phyloP scores from a whole-genome alignment of 2,113 vertebrate species.

The Seriola quinqueradiata region DNA sequence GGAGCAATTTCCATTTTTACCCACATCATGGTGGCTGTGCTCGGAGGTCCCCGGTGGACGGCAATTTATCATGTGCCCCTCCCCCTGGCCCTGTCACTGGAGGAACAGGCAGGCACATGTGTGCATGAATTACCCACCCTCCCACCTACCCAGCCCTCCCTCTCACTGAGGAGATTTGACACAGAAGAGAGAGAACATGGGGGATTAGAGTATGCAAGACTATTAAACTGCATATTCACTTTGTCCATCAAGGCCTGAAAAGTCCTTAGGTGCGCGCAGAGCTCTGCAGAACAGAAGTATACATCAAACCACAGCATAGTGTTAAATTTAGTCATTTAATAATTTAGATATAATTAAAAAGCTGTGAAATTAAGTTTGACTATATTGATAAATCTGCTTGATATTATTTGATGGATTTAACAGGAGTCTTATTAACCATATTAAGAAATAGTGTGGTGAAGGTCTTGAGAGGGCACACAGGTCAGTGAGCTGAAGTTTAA shows the following conservation, averaged over 20 bases:
- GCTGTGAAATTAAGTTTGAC: not conserved
- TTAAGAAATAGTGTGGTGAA: not conserved
- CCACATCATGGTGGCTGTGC: slow-evolving; percentile 86
- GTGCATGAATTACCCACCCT: slow-evolving; percentile 84
- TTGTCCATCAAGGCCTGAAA: slow-evolving; percentile 67
- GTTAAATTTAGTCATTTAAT: not conserved
- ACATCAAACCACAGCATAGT: slow-evolving; percentile 4
- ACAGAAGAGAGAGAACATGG: slow-evolving; percentile 75
- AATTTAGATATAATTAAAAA: not conserved
- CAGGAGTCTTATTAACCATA: not conserved
- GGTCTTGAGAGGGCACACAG: slow-evolving; percentile 2
- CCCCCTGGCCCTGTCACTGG: slow-evolving; percentile 84
- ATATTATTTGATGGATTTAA: slow-evolving; percentile 14
- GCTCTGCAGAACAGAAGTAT: slow-evolving; percentile 10
- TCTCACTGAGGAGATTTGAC: slow-evolving; percentile 68
- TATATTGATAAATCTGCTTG: not conserved
- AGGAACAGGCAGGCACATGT: slow-evolving; percentile 87
- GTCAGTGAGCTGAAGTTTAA: slow-evolving; percentile 13
- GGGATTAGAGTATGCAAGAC: slow-evolving; percentile 73
- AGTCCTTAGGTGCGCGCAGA: slow-evolving; percentile 35
- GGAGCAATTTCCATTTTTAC: slow-evolving; percentile 87
- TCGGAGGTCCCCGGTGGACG: slow-evolving; percentile 85
- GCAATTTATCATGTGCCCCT: slow-evolving; percentile 89
- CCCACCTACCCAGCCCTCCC: slow-evolving; percentile 55
- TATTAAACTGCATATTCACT: slow-evolving; percentile 77